Evolutionary conservation across 2,113 vertebrate genomes (phyloP), one percentile per base, ranked within the genome.

Genomic region (Malurus elegans): DNA sequence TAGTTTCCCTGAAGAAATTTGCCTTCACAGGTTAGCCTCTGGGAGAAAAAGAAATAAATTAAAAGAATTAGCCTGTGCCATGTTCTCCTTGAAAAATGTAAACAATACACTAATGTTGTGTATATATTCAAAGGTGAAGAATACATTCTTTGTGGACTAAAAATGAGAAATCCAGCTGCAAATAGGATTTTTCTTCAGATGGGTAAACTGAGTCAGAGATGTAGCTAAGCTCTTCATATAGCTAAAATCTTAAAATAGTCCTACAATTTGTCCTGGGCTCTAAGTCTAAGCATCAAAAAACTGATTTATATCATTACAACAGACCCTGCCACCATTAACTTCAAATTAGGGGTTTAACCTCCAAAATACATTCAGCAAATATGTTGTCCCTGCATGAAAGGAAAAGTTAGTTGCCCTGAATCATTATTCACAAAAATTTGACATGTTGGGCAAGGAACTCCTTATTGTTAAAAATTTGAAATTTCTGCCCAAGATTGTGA

Each of bases 391-490:
- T 69, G 18, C 14, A 45, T 20, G 6, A 69, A 79, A 81, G 6
- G 12, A 53, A 65, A 75, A 60, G 14, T 13, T 31, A 31, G 14
- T 65, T 40, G 13, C 11, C 53, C 72, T 61, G 42, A n/a, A 82
- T 19, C n/a, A 78, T 36, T 42, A 18, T 44, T 51, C 26, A 67
- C 12, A 54, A 75, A 64, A 79, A 79, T 8, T 2, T 34, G 20
- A 2, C 23, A 12, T 1, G 1, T 48, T 71, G 73, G 85, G 14
- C 18, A 51, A 40, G 44, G 32, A 80, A 5, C 5, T 45, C 28
- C 17, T 26, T n/a, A 44, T 26, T 4, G 0, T 29, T 74, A 47
- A 0, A 1, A 44, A 56, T 38, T 53, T 32, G 38, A 73, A 50
- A 70, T 10, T 25, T 92, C 60, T 66, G 47, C 12, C 45, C 6